Base-by-base conservation (phyloP, 2,888 invertebrate species). In the Microplitis deprimator region DNA sequence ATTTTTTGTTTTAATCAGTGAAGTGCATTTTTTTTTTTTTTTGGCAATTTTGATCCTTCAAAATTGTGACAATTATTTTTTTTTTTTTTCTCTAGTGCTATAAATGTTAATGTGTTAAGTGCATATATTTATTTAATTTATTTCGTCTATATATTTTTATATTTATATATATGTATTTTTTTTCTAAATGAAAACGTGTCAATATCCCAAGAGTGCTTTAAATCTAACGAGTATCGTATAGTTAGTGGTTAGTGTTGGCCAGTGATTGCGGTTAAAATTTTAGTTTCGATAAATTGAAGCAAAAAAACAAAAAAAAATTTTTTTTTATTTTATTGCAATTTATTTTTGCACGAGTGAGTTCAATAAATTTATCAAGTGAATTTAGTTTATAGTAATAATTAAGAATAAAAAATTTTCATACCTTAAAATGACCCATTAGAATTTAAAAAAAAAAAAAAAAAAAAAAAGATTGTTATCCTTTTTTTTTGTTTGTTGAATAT, bases 391-490 rank as follows among this genome's bases (percentile, higher is more conserved):
- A 29, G 50, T 68, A 60, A 6, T 38, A 61, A 16, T 61, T 62
- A 68, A 77, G 62, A 73, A 29, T 29, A 29, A 4, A 4, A 29
- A 29, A 29, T 4, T 29, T 29, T 4, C 29, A 29, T 29, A 2
- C 2, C 29, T 29, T 29, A 29, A 29, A 29, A 29, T 29, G 4
- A 29, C 29, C 4, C 0, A 29, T 29, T 29, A 4, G 4, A 29
- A 29, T 29, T 29, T 29, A 29, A 29, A 29, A 29, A 29, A 29
- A 20, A 20, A 20, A 20, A 68, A 61, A 68, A 76, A 67, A 69
- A 76, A 79, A 71, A 69, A 41, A 41, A 8, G 0, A 41, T 41
- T 4, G 29, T 1, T 29, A 29, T 29, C 29, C 0, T 29, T 29
- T 29, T 20, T 29, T 29, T 29, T 29, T 20, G 20, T 50, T 50